Percentiles rank a stretch among this genome's conserved stretches.
These are phyloP conservation scores for Mystacides longicornis DNA, from an alignment of 2,888 invertebrate species.

Conservation along the genomic window DNA sequence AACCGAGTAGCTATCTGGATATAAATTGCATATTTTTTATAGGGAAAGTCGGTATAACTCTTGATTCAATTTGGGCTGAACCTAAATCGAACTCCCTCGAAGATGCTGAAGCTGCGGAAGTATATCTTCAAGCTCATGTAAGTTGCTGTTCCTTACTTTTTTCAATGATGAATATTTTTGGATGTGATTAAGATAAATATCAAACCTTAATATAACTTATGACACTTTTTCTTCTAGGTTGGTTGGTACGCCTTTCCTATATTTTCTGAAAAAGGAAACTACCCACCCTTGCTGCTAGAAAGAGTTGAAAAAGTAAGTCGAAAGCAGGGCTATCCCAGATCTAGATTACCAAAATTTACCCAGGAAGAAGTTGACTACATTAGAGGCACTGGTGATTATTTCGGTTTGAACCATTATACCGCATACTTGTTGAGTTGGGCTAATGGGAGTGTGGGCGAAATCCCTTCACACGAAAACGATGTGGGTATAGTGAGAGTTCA, in stretches of 20 bases:
- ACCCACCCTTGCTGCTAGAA: slow-evolving; percentile 48
- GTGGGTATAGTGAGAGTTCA: slow-evolving; percentile 50
- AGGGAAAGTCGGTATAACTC: slow-evolving; percentile 56
- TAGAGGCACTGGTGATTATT: slow-evolving; percentile 44
- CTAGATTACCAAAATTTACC: slow-evolving; percentile 51
- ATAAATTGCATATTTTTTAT: slow-evolving; percentile 26
- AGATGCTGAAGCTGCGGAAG: slow-evolving; percentile 54
- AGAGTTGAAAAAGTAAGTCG: slow-evolving; percentile 47
- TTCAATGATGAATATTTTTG: too few relatives aligned
- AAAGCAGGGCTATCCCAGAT: slow-evolving; percentile 47
- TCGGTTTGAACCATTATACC: slow-evolving; percentile 47
- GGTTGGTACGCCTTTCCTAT: slow-evolving; percentile 53
- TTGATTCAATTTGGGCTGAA: slow-evolving; percentile 56
- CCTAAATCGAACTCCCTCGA: slow-evolving; percentile 45
- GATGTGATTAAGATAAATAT: too few relatives aligned
- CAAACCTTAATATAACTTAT: too few relatives aligned
- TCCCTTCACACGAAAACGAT: slow-evolving; percentile 55
- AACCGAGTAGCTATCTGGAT: neutral
- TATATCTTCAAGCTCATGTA: slow-evolving; percentile 54
- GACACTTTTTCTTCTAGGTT: slow-evolving; percentile 31
- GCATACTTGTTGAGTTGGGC: slow-evolving; percentile 44
- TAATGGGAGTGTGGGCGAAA: slow-evolving; percentile 37
- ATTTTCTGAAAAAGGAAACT: slow-evolving; percentile 49
- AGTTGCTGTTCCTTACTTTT: slow-evolving; percentile 28
- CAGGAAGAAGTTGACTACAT: slow-evolving; percentile 43